A percentile compares a stretch with the other conserved stretches of the same genome.
Evolutionary conservation across 1,140 invertebrate species (phyloP).

Genomic region (Zaprionus davidi): DNA sequence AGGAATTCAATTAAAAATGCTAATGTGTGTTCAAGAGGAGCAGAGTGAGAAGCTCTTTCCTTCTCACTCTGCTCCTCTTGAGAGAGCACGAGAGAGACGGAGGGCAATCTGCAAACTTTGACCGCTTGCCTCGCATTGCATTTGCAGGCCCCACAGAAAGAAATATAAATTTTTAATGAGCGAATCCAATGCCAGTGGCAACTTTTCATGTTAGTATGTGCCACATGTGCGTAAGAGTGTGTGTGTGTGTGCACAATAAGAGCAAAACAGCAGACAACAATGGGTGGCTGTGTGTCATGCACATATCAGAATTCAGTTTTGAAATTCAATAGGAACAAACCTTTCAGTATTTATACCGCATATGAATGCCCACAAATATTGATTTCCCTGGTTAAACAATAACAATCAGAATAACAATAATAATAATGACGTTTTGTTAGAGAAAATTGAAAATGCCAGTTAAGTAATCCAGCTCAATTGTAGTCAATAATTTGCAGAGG

Average conservation of each 20-base stretch:
- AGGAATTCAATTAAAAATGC: constrained; percentile 73
- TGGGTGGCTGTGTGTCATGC: constrained; percentile 38
- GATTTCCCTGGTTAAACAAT: background rate
- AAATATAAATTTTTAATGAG: constrained; percentile 64
- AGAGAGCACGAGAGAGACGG: no score
- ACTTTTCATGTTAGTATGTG: constrained; percentile 32
- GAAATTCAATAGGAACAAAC: background rate
- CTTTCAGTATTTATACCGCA: background rate
- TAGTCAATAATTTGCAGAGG: background rate
- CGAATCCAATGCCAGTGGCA: constrained; percentile 35
- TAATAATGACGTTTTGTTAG: background rate
- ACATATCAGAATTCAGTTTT: constrained; percentile 6
- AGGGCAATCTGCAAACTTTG: background rate
- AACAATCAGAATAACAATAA: background rate
- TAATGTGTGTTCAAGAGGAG: constrained; percentile 40
- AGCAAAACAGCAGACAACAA: constrained; percentile 51
- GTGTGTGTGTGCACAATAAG: constrained; percentile 30
- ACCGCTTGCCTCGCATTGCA: constrained; percentile 42
- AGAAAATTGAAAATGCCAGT: background rate
- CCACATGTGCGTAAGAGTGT: constrained; percentile 22
- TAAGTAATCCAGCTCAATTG: background rate
- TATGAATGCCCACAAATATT: background rate
- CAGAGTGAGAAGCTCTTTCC: constrained; percentile 34
- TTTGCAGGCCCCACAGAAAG: constrained; percentile 56
- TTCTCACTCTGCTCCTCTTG: no score